These are phyloP conservation scores for Drosophila virilis DNA, from an alignment of 1,140 invertebrate species.

Conservation along the genomic window DNA sequence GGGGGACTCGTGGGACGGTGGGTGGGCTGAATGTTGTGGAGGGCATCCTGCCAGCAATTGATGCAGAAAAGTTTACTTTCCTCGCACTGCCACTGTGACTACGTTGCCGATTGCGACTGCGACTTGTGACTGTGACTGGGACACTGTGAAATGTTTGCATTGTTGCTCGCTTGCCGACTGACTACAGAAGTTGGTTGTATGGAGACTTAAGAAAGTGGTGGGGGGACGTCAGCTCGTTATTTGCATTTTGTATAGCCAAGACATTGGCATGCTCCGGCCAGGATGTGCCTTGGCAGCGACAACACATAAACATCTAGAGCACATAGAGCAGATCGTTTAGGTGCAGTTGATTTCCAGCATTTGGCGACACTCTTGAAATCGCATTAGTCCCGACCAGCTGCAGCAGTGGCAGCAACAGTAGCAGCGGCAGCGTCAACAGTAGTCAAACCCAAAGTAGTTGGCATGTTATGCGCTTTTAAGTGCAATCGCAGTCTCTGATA, in stretches of 20 bases:
- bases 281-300: slow-evolving; percentile 49
- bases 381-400: slow-evolving; percentile 57
- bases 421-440: not conserved
- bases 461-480: slow-evolving; percentile 48
- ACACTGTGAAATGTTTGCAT: slow-evolving; percentile 69
- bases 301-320: slow-evolving; percentile 50
- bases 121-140: slow-evolving; percentile 21
- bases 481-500: slow-evolving; percentile 4
- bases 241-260: slow-evolving; percentile 75
- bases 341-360: slow-evolving; percentile 75
- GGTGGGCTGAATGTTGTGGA: not conserved
- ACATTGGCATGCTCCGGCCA: slow-evolving; percentile 45
- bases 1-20: not conserved
- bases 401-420: not conserved
- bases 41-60: slow-evolving; percentile 57
- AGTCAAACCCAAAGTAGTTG: not conserved
- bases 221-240: slow-evolving; percentile 57
- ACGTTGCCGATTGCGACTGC: slow-evolving; percentile 8
- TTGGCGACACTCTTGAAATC: slow-evolving; percentile 72
- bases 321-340: slow-evolving; percentile 52
- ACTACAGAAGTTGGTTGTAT: not conserved
- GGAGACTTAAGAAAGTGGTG: not conserved
- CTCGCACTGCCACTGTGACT: slow-evolving; percentile 34
- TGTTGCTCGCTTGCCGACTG: slow-evolving; percentile 47
- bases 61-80: slow-evolving; percentile 77